A percentile compares a stretch with the other conserved stretches of the same genome.
Conservation (phyloP, 2,888 invertebrate genomes). For the Oscheius myriophilus region DNA sequence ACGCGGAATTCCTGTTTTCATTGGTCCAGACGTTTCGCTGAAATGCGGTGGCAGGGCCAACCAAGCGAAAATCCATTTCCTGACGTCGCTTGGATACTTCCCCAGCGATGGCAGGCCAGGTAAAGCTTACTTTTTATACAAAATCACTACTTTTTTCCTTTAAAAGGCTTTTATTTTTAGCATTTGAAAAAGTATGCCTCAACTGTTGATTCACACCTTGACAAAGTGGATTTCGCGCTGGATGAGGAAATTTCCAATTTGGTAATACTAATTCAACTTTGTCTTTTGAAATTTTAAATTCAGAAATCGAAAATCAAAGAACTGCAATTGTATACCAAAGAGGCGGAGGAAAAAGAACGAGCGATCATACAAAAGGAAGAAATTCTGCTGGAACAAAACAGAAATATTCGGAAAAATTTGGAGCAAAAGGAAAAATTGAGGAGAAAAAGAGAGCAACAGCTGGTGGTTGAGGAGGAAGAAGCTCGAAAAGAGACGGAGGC, state of each 20-base stretch:
- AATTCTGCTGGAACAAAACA: too few relatives aligned
- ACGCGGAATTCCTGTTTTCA: too few relatives aligned
- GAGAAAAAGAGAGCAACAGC: not conserved
- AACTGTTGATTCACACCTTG: constrained; percentile 10
- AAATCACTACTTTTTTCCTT: too few relatives aligned
- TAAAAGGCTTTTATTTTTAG: constrained; percentile 2
- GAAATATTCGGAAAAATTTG: not conserved
- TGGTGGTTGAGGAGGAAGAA: not conserved
- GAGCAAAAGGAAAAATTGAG: not conserved
- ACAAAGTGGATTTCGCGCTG: constrained; percentile 13
- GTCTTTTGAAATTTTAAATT: not conserved
- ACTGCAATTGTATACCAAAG: not conserved
- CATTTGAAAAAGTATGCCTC: constrained; percentile 4
- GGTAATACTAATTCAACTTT: constrained; percentile 3
- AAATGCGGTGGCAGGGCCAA: too few relatives aligned
- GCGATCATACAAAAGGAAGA: too few relatives aligned
- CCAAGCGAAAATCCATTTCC: too few relatives aligned
- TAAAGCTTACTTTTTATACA: too few relatives aligned
- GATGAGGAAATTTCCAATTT: constrained; percentile 23
- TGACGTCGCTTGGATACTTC: too few relatives aligned
- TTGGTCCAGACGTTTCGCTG: too few relatives aligned
- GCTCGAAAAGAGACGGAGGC: not conserved
- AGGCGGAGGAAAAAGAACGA: not conserved
- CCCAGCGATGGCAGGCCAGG: too few relatives aligned
- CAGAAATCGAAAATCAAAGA: constrained; percentile 21